Conservation (phyloP, 2,888 invertebrate species). For the Drosophila percnosoma region DNA sequence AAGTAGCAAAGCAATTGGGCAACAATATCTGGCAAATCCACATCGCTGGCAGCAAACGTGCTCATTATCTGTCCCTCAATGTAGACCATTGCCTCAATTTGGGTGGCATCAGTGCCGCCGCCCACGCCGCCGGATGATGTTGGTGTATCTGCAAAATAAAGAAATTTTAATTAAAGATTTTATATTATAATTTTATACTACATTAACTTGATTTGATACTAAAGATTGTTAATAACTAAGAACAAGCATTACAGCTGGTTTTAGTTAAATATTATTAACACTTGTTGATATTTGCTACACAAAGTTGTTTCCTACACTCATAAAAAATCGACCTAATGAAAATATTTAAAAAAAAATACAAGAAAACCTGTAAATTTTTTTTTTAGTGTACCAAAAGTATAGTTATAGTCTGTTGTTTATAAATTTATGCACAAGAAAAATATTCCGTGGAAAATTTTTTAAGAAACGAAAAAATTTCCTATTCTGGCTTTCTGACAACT, state of each 20-base stretch:
- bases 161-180: background rate
- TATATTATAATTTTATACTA: background rate
- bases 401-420: too few relatives aligned
- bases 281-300: background rate
- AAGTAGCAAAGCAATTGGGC: conserved; percentile 76
- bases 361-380: too few relatives aligned
- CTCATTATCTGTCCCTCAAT: conserved; percentile 73
- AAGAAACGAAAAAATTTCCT: too few relatives aligned
- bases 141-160: conserved; percentile 37
- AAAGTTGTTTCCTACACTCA: background rate
- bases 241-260: background rate
- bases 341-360: background rate
- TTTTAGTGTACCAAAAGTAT: too few relatives aligned
- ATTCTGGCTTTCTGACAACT: background rate
- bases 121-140: conserved; percentile 26
- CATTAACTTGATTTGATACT: background rate
- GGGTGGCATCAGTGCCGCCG: conserved; percentile 24
- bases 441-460: too few relatives aligned
- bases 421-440: too few relatives aligned
- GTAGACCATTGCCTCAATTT: conserved; percentile 68
- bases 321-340: background rate
- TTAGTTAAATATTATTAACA: background rate
- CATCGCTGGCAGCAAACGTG: conserved; percentile 63
- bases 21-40: conserved; percentile 67
- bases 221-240: background rate